Evolutionary conservation across 1,140 invertebrate genomes (phyloP).

Genomic region (Antheraea mylitta): DNA sequence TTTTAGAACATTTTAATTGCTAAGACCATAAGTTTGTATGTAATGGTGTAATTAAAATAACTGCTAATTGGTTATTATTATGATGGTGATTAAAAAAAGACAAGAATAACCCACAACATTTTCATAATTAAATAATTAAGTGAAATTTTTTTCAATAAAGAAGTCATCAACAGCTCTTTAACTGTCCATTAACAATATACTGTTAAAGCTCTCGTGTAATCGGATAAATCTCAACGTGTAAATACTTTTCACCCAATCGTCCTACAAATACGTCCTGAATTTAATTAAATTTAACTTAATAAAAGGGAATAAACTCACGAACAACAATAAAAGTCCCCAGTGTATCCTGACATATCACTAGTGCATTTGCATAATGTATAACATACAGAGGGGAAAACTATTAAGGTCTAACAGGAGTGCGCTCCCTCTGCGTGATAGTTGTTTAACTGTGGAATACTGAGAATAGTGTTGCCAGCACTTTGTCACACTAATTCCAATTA

Average conservation of each 20-base stretch:
- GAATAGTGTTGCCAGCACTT: constrained; percentile 28
- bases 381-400: constrained; percentile 65
- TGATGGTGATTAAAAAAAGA: neutral
- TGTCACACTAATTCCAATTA: no score
- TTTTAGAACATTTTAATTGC: no score
- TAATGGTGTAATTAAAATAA: neutral
- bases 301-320: constrained; percentile 70
- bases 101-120: neutral
- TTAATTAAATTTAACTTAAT: constrained; percentile 78
- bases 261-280: constrained; percentile 68
- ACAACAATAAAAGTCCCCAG: constrained; percentile 74
- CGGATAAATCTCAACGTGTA: constrained; percentile 63
- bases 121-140: neutral
- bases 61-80: neutral
- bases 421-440: constrained; percentile 67
- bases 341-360: constrained; percentile 73
- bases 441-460: constrained; percentile 51
- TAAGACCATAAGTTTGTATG: no score
- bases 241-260: constrained; percentile 65
- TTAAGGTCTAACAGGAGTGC: constrained; percentile 53
- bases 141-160: neutral
- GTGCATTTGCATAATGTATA: constrained; percentile 76
- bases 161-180: neutral
- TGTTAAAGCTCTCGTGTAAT: constrained; percentile 38
- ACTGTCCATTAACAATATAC: constrained; percentile 12